Base-by-base conservation (phyloP, 1,140 invertebrate species). In the Pogonomyrmex californicus region DNA sequence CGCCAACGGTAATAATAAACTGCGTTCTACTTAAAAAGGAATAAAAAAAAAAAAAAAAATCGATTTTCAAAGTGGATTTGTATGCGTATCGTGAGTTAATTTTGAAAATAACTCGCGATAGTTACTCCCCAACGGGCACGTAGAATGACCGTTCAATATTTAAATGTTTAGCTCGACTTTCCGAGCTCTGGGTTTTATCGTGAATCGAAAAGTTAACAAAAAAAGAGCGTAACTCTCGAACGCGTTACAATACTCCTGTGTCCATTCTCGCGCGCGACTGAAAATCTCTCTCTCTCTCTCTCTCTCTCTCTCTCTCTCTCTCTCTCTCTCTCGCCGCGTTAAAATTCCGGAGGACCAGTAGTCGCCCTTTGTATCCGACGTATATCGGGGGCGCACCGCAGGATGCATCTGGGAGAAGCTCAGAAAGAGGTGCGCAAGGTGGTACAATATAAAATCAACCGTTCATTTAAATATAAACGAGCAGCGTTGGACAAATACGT, bases 381-480 rank as follows among this genome's bases (percentile, higher is more conserved):
- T 62, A 83, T 75, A 38, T 83, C 68, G 33, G 12, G 41, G 38
- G 54, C 58, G 70, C 41, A 58, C 76, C 86, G 14, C 71, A 58
- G 51, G 30, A 36, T 60, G 41, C 58, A 54, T 33, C 49, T 14
- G 36, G 65, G 49, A 87, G 30, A 41, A 33, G 56, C 30, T 14
- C 14, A n/a, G 51, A 82, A 62, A 81, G 85, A 88, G 71, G 33
- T 60, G 78, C 73, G 78, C 75, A 68, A 49, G 58, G 70, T 83
- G 65, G 58, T 65, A 83, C 85, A 87, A 90, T 87, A 89, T 87
- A 86, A 75, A 87, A 90, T 90, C 88, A 83, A 90, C 62, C 54
- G 88, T 73, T 89, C 88, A 90, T 90, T 90, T 90, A 90, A 90
- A 90, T 90, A 89, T 90, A 90, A 90, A 90, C 88, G 88, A 90